Evolutionary conservation across 2,797 vertebrate genomes (phyloP).

Genomic region (Danio jaintianensis): DNA sequence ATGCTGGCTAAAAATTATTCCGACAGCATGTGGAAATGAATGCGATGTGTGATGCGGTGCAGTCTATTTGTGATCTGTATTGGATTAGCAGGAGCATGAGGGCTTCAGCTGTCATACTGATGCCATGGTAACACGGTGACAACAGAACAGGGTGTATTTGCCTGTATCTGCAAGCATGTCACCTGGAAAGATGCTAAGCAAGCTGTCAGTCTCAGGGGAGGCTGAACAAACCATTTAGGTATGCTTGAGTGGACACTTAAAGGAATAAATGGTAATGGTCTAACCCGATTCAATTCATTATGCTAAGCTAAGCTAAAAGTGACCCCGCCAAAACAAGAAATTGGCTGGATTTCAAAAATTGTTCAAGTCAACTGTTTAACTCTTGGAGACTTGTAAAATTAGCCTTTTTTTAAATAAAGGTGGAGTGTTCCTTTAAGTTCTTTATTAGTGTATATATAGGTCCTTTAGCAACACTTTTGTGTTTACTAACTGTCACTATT

Average conservation of each 20-base stretch:
- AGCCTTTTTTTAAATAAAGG: too few relatives aligned
- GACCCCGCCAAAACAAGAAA: too few relatives aligned
- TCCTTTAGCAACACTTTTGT: too few relatives aligned
- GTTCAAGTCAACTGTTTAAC: too few relatives aligned
- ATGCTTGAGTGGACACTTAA: neutral
- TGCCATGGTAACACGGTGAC: slow-evolving; percentile 15
- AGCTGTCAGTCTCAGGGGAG: neutral
- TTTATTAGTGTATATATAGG: too few relatives aligned
- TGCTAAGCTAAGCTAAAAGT: too few relatives aligned
- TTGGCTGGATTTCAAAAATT: too few relatives aligned
- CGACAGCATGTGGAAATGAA: slow-evolving; percentile 23
- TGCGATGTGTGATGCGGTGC: slow-evolving; percentile 27
- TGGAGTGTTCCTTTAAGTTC: too few relatives aligned
- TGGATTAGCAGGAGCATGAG: slow-evolving; percentile 15
- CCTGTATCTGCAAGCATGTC: slow-evolving; percentile 7
- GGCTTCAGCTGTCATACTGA: slow-evolving; percentile 23
- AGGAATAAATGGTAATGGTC: too few relatives aligned
- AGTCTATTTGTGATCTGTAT: slow-evolving; percentile 34
- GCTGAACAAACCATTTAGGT: neutral
- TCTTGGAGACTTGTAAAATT: too few relatives aligned
- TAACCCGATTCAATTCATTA: too few relatives aligned
- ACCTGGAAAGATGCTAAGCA: slow-evolving; percentile 8
- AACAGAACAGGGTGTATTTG: slow-evolving; percentile 20
- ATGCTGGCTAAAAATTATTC: neutral
- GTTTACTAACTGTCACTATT: too few relatives aligned